A percentile compares a stretch with the other conserved stretches of the same genome.
phyloP scores from a whole-genome alignment of 2,888 invertebrate species.

The Scaptomyza tumidula region DNA sequence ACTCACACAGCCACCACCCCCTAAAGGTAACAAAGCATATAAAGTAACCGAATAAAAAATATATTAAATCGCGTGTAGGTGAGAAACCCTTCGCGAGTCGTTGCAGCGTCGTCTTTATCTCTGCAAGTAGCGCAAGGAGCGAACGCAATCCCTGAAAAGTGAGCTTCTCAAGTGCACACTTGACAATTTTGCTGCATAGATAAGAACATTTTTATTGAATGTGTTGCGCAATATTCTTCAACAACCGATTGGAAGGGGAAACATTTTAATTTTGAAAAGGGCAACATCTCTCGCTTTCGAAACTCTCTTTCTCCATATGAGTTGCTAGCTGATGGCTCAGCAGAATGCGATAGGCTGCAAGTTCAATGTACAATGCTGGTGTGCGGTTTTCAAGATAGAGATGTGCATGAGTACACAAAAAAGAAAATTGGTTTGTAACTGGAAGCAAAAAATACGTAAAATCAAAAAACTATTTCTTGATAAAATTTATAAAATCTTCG shows the following conservation, averaged over 20 bases:
- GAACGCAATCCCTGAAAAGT: conserved; percentile 51
- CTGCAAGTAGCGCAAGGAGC: conserved; percentile 9
- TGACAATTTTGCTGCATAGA: conserved; percentile 59
- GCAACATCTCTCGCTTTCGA: neutral
- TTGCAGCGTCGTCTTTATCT: conserved; percentile 28
- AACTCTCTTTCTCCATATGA: neutral
- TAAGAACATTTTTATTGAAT: conserved; percentile 63
- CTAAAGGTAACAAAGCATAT: conserved; percentile 61
- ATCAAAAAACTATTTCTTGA: too few species aligned
- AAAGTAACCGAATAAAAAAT: conserved; percentile 37
- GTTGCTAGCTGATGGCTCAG: conserved; percentile 30
- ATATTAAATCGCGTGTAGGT: conserved; percentile 27
- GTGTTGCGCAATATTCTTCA: conserved; percentile 34
- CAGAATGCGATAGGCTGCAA: conserved; percentile 58
- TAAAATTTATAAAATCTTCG: neutral
- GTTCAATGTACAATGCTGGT: conserved; percentile 72
- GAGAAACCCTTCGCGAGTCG: conserved; percentile 15
- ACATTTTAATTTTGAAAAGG: conserved; percentile 47
- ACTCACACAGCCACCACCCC: neutral
- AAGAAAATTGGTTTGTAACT: neutral
- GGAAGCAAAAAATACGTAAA: neutral
- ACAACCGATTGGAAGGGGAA: conserved; percentile 5
- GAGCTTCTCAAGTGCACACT: conserved; percentile 54
- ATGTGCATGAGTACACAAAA: conserved; percentile 7
- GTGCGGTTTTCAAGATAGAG: conserved; percentile 7